phyloP scores from a whole-genome alignment of 2,888 invertebrate genomes.

The Mesorhabditis spiculigera region DNA sequence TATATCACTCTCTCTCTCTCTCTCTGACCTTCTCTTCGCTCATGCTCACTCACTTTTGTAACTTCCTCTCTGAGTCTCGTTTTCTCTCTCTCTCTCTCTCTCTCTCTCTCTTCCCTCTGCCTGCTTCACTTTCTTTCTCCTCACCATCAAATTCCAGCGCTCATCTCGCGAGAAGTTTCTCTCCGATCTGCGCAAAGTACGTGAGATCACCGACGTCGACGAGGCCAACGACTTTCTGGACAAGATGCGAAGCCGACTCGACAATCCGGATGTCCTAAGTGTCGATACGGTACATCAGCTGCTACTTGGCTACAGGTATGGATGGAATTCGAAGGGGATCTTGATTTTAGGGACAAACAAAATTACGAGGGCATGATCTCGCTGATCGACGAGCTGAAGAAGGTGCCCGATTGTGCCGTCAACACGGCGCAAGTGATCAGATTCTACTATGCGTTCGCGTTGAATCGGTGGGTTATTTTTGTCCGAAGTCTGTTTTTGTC shows the following conservation, averaged over 20 bases:
- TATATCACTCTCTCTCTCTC: no score
- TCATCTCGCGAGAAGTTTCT: conserved; percentile 96
- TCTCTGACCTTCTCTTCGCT: no score
- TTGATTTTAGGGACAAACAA: conserved; percentile 55
- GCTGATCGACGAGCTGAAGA: conserved; percentile 85
- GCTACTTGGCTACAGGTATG: conserved; percentile 48
- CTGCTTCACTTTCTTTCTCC: no score
- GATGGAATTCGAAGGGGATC: conserved; percentile 64
- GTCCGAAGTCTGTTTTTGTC: conserved; percentile 3
- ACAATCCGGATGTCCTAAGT: conserved; percentile 92
- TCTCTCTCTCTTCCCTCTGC: no score
- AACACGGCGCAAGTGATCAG: conserved; percentile 84
- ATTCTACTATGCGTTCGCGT: conserved; percentile 90
- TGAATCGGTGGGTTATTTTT: conserved; percentile 71
- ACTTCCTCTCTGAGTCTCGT: no score
- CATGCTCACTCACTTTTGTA: not conserved
- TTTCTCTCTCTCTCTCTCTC: no score
- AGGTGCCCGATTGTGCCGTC: conserved; percentile 80
- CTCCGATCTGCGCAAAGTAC: conserved; percentile 81
- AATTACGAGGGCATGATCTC: conserved; percentile 85
- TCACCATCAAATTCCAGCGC: conserved; percentile 68
- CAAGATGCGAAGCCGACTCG: conserved; percentile 81
- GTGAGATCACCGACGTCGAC: conserved; percentile 80
- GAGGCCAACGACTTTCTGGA: conserved; percentile 70
- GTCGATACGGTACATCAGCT: conserved; percentile 78